Evolutionary conservation across 2,888 invertebrate species (phyloP).

Genomic region (Mechanitis mazaeus): DNA sequence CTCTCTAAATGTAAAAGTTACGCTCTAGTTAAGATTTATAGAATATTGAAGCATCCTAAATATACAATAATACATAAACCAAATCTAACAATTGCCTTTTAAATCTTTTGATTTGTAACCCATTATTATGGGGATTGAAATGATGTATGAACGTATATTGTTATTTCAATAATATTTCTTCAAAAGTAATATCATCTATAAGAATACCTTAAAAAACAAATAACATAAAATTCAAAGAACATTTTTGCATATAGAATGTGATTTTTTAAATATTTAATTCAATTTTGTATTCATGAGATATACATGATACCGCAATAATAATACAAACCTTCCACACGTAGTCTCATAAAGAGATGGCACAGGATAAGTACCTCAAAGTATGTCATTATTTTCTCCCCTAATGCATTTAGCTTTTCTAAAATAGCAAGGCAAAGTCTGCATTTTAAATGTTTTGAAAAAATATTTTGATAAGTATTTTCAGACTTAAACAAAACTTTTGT

Average conservation of each 20-base stretch:
- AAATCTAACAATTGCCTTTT: background rate
- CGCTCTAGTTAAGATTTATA: too few species aligned
- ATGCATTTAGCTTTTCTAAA: conserved; percentile 40
- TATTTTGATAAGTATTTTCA: too few species aligned
- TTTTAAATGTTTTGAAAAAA: too few species aligned
- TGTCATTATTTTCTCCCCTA: conserved; percentile 42
- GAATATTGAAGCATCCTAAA: too few species aligned
- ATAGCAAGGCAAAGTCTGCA: background rate
- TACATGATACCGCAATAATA: conserved; percentile 25
- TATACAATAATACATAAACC: background rate
- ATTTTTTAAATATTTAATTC: conserved; percentile 1
- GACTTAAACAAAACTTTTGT: too few species aligned
- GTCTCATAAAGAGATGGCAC: conserved; percentile 30
- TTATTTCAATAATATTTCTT: too few species aligned
- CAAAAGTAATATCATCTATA: too few species aligned
- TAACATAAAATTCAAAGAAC: background rate
- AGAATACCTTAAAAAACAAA: too few species aligned
- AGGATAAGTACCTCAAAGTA: conserved; percentile 8
- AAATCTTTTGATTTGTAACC: background rate
- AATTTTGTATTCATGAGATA: conserved; percentile 14
- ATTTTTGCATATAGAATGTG: background rate
- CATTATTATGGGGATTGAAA: background rate
- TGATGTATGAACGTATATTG: too few species aligned
- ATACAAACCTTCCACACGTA: conserved; percentile 43
- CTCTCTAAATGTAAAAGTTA: too few species aligned